Conservation (phyloP, 2,888 invertebrate species). For the Nephrotoma flavescens region DNA sequence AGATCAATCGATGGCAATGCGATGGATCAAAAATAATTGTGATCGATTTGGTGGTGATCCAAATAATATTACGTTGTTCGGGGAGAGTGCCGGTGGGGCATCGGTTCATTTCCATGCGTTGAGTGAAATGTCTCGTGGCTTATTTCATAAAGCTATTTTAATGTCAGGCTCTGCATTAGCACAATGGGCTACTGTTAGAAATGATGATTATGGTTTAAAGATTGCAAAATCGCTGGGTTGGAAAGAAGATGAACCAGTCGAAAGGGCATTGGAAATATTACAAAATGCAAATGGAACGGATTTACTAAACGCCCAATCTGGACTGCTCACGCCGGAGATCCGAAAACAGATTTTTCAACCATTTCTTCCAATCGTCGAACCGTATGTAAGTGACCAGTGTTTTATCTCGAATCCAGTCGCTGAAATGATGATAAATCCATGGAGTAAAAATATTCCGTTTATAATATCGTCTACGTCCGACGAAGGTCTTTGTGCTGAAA, state of each 20-base stretch:
- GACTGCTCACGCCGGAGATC: slow-evolving; percentile 22
- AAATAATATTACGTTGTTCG: background rate
- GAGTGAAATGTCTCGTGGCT: slow-evolving; percentile 32
- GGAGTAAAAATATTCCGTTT: slow-evolving; percentile 28
- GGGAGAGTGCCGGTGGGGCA: background rate
- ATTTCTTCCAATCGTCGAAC: slow-evolving; percentile 27
- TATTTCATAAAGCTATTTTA: slow-evolving; percentile 28
- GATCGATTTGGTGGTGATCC: background rate
- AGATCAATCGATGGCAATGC: background rate
- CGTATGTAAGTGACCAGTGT: slow-evolving; percentile 23
- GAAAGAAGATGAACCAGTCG: slow-evolving; percentile 23
- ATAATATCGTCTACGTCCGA: slow-evolving; percentile 29
- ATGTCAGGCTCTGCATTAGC: slow-evolving; percentile 26
- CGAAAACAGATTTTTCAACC: slow-evolving; percentile 22
- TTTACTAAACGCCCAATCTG: slow-evolving; percentile 24
- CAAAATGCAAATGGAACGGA: slow-evolving; percentile 23
- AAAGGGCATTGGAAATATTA: slow-evolving; percentile 26
- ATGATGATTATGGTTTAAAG: slow-evolving; percentile 18
- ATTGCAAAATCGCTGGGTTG: slow-evolving; percentile 28
- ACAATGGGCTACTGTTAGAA: slow-evolving; percentile 23
- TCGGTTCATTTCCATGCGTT: slow-evolving; percentile 34
- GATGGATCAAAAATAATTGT: background rate
- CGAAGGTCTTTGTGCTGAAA: slow-evolving; percentile 19
- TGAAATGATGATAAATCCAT: slow-evolving; percentile 26
- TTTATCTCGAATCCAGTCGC: slow-evolving; percentile 24